Conservation (phyloP, 1,140 invertebrate species). For the Orius insidiosus region DNA sequence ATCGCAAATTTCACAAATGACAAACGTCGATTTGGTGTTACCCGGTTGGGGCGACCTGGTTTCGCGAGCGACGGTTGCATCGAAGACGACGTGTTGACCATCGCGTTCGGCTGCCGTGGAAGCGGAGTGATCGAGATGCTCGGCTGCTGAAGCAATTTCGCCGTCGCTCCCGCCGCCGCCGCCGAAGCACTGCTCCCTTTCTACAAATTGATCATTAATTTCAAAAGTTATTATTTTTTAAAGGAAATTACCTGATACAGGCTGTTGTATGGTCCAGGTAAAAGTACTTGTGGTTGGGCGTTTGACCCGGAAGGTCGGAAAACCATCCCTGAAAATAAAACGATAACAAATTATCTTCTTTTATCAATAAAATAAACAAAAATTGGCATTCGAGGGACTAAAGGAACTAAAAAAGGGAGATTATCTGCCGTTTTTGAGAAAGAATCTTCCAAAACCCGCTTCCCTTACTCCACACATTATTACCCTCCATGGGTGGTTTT, state of each 20-base stretch:
- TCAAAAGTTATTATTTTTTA: background rate
- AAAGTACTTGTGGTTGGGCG: constrained; percentile 1
- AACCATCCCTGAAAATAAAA: constrained; percentile 6
- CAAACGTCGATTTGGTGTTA: constrained; percentile 56
- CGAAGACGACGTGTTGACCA: constrained; percentile 22
- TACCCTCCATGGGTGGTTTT: too few species aligned
- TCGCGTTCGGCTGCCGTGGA: constrained; percentile 32
- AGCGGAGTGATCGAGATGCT: constrained; percentile 83
- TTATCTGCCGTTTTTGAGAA: too few species aligned
- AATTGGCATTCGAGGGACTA: too few species aligned
- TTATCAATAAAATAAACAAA: too few species aligned
- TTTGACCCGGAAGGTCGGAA: constrained; percentile 3
- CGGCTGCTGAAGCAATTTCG: constrained; percentile 47
- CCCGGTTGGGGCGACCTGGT: constrained; percentile 25
- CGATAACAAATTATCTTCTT: too few species aligned
- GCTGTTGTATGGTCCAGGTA: constrained; percentile 3
- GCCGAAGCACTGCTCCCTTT: constrained; percentile 2
- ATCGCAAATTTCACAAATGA: constrained; percentile 90
- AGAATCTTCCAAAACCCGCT: too few species aligned
- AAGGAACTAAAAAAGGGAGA: too few species aligned
- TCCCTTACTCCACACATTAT: too few species aligned
- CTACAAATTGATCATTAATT: background rate
- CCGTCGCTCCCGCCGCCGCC: constrained; percentile 15
- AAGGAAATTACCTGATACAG: constrained; percentile 4
- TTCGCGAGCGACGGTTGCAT: constrained; percentile 24